Percentiles rank a stretch among this genome's conserved stretches.
Conservation (phyloP, 1,140 invertebrate species). For the Drosophila burlai region DNA sequence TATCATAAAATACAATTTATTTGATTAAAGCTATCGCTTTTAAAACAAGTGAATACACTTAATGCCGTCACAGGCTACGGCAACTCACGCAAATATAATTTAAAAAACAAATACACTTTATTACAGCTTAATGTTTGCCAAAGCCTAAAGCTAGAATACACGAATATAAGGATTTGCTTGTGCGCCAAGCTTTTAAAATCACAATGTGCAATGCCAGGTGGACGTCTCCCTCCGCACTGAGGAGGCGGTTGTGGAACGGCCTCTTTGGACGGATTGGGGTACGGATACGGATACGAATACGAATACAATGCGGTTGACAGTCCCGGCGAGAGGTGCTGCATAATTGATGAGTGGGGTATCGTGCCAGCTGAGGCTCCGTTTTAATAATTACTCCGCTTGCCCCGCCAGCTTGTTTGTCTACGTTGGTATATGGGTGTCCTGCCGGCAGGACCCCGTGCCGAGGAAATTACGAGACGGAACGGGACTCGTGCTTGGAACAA, state of each 20-base stretch:
- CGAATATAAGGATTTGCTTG: constrained; percentile 19
- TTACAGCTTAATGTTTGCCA: constrained; percentile 19
- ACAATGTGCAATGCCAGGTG: constrained; percentile 39
- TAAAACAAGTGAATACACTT: background rate
- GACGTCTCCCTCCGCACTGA: background rate
- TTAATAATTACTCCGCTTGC: constrained; percentile 19
- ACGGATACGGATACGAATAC: constrained; percentile 8
- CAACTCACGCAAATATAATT: constrained; percentile 13
- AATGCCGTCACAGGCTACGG: background rate
- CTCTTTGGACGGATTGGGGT: constrained; percentile 9
- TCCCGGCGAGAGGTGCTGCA: constrained; percentile 42
- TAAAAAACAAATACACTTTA: constrained; percentile 16
- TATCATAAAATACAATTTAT: background rate
- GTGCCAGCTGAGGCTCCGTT: constrained; percentile 31
- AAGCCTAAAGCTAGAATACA: constrained; percentile 20
- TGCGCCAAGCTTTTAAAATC: constrained; percentile 36
- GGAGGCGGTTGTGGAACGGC: background rate
- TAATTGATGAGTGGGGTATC: constrained; percentile 40
- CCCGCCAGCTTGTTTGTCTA: constrained; percentile 6
- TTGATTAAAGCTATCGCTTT: background rate
- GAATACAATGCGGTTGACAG: constrained; percentile 27
- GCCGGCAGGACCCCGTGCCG: constrained; percentile 6
- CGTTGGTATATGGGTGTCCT: constrained; percentile 12
- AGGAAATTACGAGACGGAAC: constrained; percentile 11
- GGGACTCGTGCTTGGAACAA: constrained; percentile 28